phyloP scores from a whole-genome alignment of 2,113 vertebrate species.

The Hyperoodon ampullatus region DNA sequence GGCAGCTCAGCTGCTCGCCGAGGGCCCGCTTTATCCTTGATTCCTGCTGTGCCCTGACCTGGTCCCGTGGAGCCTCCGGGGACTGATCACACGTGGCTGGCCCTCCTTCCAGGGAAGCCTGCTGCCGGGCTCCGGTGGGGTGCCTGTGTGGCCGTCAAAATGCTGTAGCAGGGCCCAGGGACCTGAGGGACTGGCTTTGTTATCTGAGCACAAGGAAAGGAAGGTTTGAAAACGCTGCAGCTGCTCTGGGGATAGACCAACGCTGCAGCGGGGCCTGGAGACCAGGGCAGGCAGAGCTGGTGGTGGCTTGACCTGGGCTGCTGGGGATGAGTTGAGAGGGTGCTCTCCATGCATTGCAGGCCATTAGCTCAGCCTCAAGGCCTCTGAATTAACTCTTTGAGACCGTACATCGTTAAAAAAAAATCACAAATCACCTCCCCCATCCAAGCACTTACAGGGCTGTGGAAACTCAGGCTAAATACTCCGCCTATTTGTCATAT shows the following conservation, averaged over 20 bases:
- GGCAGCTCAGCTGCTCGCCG: fast-evolving
- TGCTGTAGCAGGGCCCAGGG: neutral
- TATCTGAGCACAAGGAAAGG: neutral
- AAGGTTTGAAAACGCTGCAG: neutral
- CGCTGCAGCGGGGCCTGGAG: neutral
- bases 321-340: neutral
- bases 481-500: neutral
- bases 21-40: neutral
- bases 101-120: neutral
- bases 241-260: neutral
- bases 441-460: too few relatives aligned
- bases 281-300: neutral
- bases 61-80: neutral
- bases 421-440: neutral
- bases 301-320: neutral
- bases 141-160: neutral
- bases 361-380: neutral
- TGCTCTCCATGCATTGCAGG: neutral
- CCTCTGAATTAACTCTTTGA: neutral
- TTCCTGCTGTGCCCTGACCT: neutral
- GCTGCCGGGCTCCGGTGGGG: fast-evolving
- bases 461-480: too few relatives aligned
- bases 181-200: neutral
- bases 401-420: neutral
- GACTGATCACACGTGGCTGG: neutral